phyloP scores from a whole-genome alignment of 1,140 invertebrate species.

The Gonatopus flavifemur region DNA sequence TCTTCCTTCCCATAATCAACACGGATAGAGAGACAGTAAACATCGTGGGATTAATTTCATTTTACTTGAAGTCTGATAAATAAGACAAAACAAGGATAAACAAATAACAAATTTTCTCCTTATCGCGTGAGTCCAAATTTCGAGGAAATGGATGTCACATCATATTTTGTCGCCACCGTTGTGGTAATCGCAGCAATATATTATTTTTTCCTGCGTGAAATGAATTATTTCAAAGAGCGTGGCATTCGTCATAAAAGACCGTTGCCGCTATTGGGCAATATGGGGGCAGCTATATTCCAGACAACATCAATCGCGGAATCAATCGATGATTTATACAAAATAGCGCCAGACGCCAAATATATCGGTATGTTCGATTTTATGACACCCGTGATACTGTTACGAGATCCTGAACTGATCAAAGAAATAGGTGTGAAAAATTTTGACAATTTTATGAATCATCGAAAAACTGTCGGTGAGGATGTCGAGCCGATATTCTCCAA shows the following conservation, averaged over 20 bases:
- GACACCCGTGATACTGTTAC: slow-evolving; percentile 37
- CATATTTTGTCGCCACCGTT: too few species aligned
- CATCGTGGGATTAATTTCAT: too few species aligned
- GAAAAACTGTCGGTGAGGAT: slow-evolving; percentile 25
- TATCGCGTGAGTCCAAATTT: too few species aligned
- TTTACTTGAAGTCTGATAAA: too few species aligned
- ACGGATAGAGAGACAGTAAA: too few species aligned
- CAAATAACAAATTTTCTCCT: too few species aligned
- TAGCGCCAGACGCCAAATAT: slow-evolving; percentile 24
- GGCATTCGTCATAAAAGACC: slow-evolving; percentile 23
- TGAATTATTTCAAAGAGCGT: slow-evolving; percentile 27
- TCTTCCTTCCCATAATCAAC: too few species aligned
- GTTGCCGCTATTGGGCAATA: slow-evolving; percentile 21
- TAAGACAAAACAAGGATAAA: too few species aligned
- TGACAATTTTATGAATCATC: slow-evolving; percentile 47
- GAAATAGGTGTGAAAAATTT: slow-evolving; percentile 39
- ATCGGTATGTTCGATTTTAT: slow-evolving; percentile 28
- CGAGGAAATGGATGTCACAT: too few species aligned
- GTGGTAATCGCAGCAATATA: slow-evolving; percentile 3
- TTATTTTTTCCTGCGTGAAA: slow-evolving; percentile 3
- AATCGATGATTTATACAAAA: slow-evolving; percentile 5
- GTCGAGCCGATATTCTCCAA: slow-evolving; percentile 41
- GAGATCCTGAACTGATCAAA: slow-evolving; percentile 48
- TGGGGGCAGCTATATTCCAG: not conserved
- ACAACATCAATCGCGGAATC: not conserved